A percentile compares a stretch with the other conserved stretches of the same genome.
Evolutionary conservation across 2,888 invertebrate species (phyloP).

Genomic region (Incurvaria masculella): DNA sequence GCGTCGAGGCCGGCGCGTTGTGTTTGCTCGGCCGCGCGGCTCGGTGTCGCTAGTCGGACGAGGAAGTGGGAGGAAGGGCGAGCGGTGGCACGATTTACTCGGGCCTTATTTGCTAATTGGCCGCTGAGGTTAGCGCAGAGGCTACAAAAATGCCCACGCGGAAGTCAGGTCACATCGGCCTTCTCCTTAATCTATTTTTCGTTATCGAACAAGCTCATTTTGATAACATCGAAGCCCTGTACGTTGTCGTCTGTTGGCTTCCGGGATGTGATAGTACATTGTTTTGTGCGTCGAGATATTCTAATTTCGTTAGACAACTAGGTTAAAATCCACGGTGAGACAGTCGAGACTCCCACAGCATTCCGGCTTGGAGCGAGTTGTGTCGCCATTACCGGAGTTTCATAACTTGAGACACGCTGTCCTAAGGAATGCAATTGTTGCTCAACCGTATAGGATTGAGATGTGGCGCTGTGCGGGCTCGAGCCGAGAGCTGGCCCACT

Average conservation of each 20-base stretch:
- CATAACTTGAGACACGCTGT: not conserved
- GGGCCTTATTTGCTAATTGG: not conserved
- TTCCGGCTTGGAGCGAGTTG: not conserved
- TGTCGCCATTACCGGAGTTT: not conserved
- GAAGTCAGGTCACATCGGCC: no score
- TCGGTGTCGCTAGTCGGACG: not conserved
- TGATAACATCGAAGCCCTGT: no score
- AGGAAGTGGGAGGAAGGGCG: not conserved
- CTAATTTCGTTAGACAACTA: no score
- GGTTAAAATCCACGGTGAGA: no score
- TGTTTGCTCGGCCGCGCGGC: not conserved
- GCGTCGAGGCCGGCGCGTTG: not conserved
- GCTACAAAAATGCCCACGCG: not conserved
- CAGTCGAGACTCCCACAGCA: not conserved
- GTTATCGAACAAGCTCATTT: no score
- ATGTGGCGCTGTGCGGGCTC: no score
- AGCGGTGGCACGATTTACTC: not conserved
- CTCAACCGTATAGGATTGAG: not conserved
- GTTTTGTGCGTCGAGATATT: no score
- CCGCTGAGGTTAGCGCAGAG: not conserved
- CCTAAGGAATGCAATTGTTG: not conserved
- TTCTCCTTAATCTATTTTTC: no score
- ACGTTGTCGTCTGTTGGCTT: no score
- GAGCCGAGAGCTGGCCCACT: not conserved
- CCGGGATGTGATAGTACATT: no score